Conservation (phyloP, 1,140 invertebrate genomes). For the Drosophila seguyi region DNA sequence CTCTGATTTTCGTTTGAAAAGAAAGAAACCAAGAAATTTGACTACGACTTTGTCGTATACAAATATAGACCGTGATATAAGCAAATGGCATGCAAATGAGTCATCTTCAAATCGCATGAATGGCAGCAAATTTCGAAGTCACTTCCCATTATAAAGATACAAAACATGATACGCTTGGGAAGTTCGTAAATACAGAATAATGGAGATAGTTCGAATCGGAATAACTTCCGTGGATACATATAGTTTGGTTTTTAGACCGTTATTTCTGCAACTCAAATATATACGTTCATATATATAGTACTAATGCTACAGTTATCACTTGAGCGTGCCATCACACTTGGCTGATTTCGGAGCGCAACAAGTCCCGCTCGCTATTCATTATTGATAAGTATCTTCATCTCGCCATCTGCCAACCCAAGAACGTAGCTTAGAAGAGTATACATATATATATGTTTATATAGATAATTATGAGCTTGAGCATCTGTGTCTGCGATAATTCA, state of each 20-base stretch:
- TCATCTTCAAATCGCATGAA: conserved; percentile 50
- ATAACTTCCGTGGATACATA: conserved; percentile 31
- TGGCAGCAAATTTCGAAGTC: conserved; percentile 35
- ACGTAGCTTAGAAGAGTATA: conserved; percentile 17
- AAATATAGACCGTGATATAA: conserved; percentile 45
- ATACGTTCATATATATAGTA: conserved; percentile 1
- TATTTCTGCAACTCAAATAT: conserved; percentile 24
- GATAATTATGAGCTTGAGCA: conserved; percentile 3
- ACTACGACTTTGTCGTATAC: conserved; percentile 1
- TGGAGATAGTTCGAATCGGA: conserved; percentile 32
- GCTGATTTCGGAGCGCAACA: conserved; percentile 55
- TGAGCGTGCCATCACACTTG: conserved; percentile 63
- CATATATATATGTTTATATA: not conserved
- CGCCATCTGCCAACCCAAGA: conserved; percentile 23
- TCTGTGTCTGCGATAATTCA: too few relatives aligned
- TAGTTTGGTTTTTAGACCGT: too few relatives aligned
- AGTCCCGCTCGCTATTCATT: conserved; percentile 61
- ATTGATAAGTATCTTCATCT: conserved; percentile 58
- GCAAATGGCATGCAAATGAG: conserved; percentile 73
- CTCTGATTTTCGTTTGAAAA: conserved; percentile 30
- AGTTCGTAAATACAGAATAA: conserved; percentile 32
- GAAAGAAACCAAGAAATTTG: conserved; percentile 35
- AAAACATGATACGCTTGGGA: conserved; percentile 34
- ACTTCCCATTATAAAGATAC: conserved; percentile 19
- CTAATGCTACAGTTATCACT: conserved; percentile 27